These are phyloP conservation scores for Myiopsitta monachus DNA, from an alignment of 2,113 vertebrate species.

Conservation along the genomic window DNA sequence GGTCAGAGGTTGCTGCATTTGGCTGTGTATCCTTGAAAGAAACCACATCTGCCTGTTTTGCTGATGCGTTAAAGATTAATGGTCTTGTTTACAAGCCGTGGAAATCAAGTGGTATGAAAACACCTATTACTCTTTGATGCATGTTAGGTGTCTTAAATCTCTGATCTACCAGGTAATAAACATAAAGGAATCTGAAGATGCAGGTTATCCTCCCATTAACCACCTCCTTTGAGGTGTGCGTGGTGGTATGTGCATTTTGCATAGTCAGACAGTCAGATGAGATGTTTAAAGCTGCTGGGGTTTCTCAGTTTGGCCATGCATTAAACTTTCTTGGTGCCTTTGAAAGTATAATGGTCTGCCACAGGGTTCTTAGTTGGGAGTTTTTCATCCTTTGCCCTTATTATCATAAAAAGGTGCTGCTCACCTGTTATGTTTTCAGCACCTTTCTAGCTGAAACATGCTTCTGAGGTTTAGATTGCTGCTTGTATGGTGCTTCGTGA, in stretches of 20 bases:
- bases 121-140: background rate
- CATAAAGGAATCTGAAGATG: background rate
- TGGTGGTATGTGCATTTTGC: background rate
- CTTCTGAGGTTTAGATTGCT: background rate
- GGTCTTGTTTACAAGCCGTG: background rate
- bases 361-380: background rate
- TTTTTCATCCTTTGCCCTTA: background rate
- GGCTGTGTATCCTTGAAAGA: background rate
- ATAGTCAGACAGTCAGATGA: background rate
- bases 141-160: background rate
- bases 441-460: background rate
- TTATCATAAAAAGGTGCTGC: background rate
- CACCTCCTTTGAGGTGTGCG: accelerated
- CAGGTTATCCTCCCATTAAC: background rate
- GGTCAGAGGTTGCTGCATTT: background rate
- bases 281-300: background rate
- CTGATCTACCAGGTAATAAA: background rate
- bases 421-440: background rate
- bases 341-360: background rate
- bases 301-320: background rate
- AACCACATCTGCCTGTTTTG: background rate
- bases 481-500: background rate
- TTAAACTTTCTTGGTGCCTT: background rate
- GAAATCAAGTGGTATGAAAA: background rate
- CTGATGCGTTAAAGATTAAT: background rate